Evolutionary conservation across 2,797 vertebrate species (phyloP), one percentile per base, ranked within the genome.

Genomic region (Staurois parvus): DNA sequence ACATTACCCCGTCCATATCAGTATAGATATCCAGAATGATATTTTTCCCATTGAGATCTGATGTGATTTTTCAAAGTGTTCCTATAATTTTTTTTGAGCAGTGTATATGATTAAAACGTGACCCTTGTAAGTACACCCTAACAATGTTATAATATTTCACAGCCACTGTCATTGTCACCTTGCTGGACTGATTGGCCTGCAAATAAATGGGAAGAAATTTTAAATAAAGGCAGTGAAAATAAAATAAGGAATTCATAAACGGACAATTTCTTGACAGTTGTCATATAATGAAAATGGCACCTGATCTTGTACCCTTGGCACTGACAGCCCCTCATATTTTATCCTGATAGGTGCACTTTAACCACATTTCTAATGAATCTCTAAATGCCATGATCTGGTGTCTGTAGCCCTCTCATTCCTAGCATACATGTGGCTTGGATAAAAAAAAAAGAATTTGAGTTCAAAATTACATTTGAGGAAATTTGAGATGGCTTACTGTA

Each of bases 401-500:
- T 59, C 52, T 59, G 52, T 59, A 59, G 52, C 19, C 79, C 52
- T 82, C 34, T 62, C 69, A 82, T 72, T 72, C 79, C 56, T 80
- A 17, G 37, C 79, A 72, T 80, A 70, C 67, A 82, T 64, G n/a
- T 56, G 79, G 52, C 56, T 62, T 56, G 29, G 32, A 56, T 17
- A 5, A 80, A 48, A 32, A 69, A 34, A 69, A 72, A 37, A 45
- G 67, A 56, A 80, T 56, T 72, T 80, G 45, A 80, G 19, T n/a
- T 80, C 30, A 80, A 80, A 72, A 80, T 80, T 72, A 37, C 48
- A 72, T 80, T 80, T 70, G 29, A 72, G 67, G 79, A 80, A 80
- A 80, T 69, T 37, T 72, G 79, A 80, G 79, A 80, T 52, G 78
- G 70, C 69, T 80, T 80, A 52, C 79, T 80, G 79, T 75, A 67